These are phyloP conservation scores for Nomada hirtipes DNA, from an alignment of 2,888 invertebrate genomes.

Conservation along the genomic window DNA sequence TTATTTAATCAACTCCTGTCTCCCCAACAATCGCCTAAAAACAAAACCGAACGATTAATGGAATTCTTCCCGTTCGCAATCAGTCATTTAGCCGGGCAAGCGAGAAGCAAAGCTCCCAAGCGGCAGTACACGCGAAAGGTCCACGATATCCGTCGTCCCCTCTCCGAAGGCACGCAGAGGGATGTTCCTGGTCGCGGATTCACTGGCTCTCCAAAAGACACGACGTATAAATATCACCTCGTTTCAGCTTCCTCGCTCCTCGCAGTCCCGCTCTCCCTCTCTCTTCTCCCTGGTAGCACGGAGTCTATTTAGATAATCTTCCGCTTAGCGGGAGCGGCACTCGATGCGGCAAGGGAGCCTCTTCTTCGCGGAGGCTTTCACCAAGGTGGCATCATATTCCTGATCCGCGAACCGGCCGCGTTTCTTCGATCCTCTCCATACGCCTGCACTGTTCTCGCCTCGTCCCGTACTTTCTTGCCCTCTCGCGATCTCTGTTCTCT, in stretches of 20 bases:
- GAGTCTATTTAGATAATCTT: constrained; percentile 79
- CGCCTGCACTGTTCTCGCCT: constrained; percentile 16
- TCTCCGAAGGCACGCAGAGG: constrained; percentile 39
- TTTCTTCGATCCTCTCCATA: constrained; percentile 46
- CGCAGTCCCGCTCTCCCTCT: constrained; percentile 51
- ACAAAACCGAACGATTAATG: no score
- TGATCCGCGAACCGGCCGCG: constrained; percentile 62
- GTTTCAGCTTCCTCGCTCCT: constrained; percentile 63
- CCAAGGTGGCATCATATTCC: constrained; percentile 71
- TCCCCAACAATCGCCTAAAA: no score
- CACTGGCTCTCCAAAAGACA: constrained; percentile 68
- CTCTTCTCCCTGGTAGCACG: constrained; percentile 60
- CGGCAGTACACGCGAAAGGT: constrained; percentile 18
- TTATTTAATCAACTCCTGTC: no score
- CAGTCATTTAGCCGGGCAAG: no score
- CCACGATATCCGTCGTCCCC: constrained; percentile 26
- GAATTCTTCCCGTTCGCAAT: no score
- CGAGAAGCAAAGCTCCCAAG: background rate
- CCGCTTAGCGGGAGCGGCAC: constrained; percentile 76
- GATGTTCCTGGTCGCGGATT: constrained; percentile 63
- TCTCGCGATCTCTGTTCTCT: constrained; percentile 27
- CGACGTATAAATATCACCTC: constrained; percentile 77
- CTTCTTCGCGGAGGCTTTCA: constrained; percentile 75
- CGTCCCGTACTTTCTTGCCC: background rate
- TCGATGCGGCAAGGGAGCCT: constrained; percentile 71